phyloP scores from a whole-genome alignment of 1,140 invertebrate species.

The Bombus waltoni region DNA sequence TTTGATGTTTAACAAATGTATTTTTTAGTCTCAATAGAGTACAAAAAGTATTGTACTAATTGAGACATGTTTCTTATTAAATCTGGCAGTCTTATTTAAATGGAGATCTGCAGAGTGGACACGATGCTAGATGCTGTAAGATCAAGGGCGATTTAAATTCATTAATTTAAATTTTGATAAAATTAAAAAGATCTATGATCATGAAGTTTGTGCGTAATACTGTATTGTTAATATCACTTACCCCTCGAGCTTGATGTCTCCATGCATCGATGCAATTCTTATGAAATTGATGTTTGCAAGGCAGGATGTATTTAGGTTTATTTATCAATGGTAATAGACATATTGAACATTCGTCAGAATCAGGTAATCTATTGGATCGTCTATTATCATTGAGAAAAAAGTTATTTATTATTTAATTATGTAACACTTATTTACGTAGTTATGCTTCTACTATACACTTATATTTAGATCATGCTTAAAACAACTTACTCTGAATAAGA shows the following conservation, averaged over 20 bases:
- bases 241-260: constrained; percentile 36
- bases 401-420: neutral
- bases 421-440: neutral
- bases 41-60: neutral
- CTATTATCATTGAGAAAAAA: neutral
- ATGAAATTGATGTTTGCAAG: constrained; percentile 66
- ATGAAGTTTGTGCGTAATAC: neutral
- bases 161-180: neutral
- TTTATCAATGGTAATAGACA: constrained; percentile 37
- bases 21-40: neutral
- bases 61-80: neutral
- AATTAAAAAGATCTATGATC: neutral
- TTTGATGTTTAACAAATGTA: neutral
- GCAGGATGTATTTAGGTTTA: constrained; percentile 12
- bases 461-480: neutral
- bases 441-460: neutral
- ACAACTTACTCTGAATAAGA: neutral
- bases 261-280: constrained; percentile 59
- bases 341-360: constrained; percentile 50
- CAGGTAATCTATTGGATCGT: neutral
- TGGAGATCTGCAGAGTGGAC: constrained; percentile 20
- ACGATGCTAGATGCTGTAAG: constrained; percentile 5
- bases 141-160: neutral
- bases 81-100: neutral
- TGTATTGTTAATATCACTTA: constrained; percentile 24